Evolutionary conservation across 2,797 vertebrate species (phyloP).

Genomic region (Microchirus variegatus): DNA sequence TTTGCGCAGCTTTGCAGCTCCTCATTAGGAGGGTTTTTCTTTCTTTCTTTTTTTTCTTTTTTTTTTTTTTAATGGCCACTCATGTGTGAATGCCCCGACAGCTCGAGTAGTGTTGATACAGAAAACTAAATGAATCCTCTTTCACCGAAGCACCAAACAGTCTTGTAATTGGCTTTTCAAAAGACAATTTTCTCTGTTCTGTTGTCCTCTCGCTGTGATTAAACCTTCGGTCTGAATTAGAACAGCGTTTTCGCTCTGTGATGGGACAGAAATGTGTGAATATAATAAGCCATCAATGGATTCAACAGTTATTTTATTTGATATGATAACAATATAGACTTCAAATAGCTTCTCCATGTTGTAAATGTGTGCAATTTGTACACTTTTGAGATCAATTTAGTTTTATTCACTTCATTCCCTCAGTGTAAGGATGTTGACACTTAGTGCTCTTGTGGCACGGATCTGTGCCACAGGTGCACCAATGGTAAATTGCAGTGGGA

Average conservation of each 20-base stretch:
- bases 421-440: too few species aligned
- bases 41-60: too few species aligned
- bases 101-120: constrained; percentile 36
- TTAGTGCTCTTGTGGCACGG: too few species aligned
- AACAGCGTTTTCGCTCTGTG: neutral
- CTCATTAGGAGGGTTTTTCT: constrained; percentile 47
- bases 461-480: too few species aligned
- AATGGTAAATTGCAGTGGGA: too few species aligned
- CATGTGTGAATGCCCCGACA: constrained; percentile 42
- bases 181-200: constrained; percentile 17
- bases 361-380: too few species aligned
- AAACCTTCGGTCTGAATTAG: constrained; percentile 1
- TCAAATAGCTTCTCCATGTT: too few species aligned
- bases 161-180: constrained; percentile 44
- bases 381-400: too few species aligned
- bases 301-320: neutral
- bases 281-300: neutral
- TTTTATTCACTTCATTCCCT: too few species aligned
- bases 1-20: constrained; percentile 27
- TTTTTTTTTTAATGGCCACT: constrained; percentile 37
- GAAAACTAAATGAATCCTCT: constrained; percentile 40
- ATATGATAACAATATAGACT: neutral
- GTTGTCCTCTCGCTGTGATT: constrained; percentile 1
- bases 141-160: constrained; percentile 37
- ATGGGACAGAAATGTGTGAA: constrained; percentile 3